These are phyloP conservation scores for Gastrophysa polygoni DNA, from an alignment of 2,888 invertebrate genomes.

Conservation along the genomic window DNA sequence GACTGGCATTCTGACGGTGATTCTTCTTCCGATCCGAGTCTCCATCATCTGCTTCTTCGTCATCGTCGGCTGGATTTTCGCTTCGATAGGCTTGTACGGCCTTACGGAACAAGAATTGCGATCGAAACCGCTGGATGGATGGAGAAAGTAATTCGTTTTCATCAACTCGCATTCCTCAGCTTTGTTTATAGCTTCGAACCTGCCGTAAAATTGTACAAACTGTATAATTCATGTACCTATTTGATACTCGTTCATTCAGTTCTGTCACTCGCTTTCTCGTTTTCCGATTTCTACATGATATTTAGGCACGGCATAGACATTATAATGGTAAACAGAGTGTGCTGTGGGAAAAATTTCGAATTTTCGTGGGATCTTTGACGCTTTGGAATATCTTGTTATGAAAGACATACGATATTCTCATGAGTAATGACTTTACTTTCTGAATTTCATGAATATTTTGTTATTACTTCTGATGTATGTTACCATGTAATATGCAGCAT, in stretches of 20 bases:
- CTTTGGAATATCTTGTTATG: too few species aligned
- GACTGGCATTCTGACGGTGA: slow-evolving; percentile 85
- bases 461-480: too few species aligned
- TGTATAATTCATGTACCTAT: background rate
- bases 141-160: slow-evolving; percentile 77
- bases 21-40: slow-evolving; percentile 82
- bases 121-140: slow-evolving; percentile 80
- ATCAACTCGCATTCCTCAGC: background rate
- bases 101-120: slow-evolving; percentile 79
- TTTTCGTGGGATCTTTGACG: too few species aligned
- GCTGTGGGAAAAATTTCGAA: too few species aligned
- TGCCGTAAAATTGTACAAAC: background rate
- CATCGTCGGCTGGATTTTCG: slow-evolving; percentile 83
- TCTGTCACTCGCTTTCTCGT: background rate
- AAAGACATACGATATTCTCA: too few species aligned
- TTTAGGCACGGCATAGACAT: too few species aligned
- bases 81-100: slow-evolving; percentile 82
- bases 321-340: too few species aligned
- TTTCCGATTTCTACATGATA: background rate
- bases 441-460: too few species aligned
- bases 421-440: too few species aligned
- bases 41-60: slow-evolving; percentile 77
- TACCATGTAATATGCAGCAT: too few species aligned
- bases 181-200: slow-evolving; percentile 10
- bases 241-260: too few species aligned